Evolutionary conservation across 2,888 invertebrate genomes (phyloP).

Genomic region (Stenurella melanura): DNA sequence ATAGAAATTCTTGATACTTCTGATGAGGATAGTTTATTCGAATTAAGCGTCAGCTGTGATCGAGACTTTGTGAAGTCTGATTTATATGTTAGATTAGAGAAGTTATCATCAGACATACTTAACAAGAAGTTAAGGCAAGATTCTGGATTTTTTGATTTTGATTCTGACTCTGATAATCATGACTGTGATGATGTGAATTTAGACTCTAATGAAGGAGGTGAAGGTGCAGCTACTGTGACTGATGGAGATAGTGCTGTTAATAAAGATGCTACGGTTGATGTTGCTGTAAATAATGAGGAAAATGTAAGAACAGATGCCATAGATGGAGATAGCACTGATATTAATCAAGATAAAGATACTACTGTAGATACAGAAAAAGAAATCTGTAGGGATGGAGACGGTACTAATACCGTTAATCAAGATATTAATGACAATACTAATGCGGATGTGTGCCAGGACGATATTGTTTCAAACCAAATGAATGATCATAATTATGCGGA

Average conservation of each 20-base stretch:
- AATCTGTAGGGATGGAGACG: neutral
- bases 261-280: conserved; percentile 3
- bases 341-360: neutral
- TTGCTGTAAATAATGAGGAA: neutral
- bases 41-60: conserved; percentile 36
- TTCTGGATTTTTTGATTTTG: conserved; percentile 59
- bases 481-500: neutral
- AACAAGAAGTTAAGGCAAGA: conserved; percentile 49
- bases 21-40: conserved; percentile 45
- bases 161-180: conserved; percentile 51
- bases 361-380: neutral
- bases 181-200: conserved; percentile 38
- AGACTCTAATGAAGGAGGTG: conserved; percentile 12
- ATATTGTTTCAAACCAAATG: neutral
- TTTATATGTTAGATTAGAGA: conserved; percentile 43
- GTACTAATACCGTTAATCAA: neutral
- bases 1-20: conserved; percentile 35
- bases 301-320: neutral
- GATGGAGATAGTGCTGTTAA: conserved; percentile 17
- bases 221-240: conserved; percentile 33
- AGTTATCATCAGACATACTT: conserved; percentile 44
- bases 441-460: neutral
- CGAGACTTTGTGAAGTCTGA: conserved; percentile 40
- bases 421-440: neutral
- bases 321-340: neutral